Evolutionary conservation across 2,888 invertebrate species (phyloP).

Genomic region (Pterostichus niger): DNA sequence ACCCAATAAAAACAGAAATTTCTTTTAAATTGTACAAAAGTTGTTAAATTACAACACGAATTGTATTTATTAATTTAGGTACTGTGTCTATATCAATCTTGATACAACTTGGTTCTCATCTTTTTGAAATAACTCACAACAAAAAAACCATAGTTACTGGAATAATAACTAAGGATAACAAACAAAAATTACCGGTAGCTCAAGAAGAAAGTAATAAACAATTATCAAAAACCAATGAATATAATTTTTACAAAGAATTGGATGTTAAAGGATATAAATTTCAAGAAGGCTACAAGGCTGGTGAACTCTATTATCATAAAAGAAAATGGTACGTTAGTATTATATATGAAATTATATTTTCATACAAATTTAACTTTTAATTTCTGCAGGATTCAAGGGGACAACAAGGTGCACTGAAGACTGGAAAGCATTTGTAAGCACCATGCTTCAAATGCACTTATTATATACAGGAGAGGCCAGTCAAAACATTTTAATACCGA

Average conservation of each 20-base stretch:
- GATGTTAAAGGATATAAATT: conserved; percentile 20
- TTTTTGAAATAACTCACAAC: conserved; percentile 75
- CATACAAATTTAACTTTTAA: neutral
- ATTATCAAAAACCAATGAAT: neutral
- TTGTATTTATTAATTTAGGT: neutral
- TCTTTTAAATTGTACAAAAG: too few relatives aligned
- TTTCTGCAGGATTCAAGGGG: conserved; percentile 16
- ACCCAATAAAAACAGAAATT: neutral
- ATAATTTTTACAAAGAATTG: conserved; percentile 39
- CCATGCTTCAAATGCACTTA: conserved; percentile 6
- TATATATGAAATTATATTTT: neutral
- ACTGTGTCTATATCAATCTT: conserved; percentile 73
- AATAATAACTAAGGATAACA: neutral
- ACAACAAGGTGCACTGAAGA: neutral
- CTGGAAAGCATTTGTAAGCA: neutral
- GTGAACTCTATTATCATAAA: neutral
- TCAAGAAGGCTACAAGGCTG: neutral
- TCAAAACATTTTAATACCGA: conserved; percentile 11
- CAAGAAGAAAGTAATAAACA: conserved; percentile 7
- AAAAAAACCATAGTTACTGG: neutral
- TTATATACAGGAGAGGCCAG: neutral
- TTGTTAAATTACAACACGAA: too few relatives aligned
- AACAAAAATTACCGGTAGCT: neutral
- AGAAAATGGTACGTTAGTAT: conserved; percentile 5
- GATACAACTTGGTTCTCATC: conserved; percentile 76